Conservation (phyloP, 2,797 vertebrate genomes). For the Odontamblyopus rebecca region DNA sequence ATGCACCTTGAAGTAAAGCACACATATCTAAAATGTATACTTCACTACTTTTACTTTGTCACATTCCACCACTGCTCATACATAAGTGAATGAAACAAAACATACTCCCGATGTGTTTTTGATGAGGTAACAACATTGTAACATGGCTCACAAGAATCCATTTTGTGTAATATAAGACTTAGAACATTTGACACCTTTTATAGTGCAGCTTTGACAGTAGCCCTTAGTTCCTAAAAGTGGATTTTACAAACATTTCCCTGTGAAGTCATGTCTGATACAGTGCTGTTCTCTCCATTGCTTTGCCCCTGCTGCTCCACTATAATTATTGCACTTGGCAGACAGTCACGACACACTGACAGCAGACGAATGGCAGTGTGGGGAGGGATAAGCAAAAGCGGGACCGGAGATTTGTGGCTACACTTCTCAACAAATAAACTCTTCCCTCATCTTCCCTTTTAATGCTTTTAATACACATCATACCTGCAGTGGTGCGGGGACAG, state of each 20-base stretch:
- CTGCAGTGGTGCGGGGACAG: background rate
- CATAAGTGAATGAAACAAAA: too few species aligned
- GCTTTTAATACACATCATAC: background rate
- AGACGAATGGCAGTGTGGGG: slow-evolving; percentile 49
- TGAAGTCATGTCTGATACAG: slow-evolving; percentile 63
- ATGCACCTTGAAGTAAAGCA: too few species aligned
- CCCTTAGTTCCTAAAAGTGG: slow-evolving; percentile 29
- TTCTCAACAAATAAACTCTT: background rate
- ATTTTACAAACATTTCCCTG: slow-evolving; percentile 39
- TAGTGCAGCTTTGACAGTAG: background rate
- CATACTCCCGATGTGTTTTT: too few species aligned
- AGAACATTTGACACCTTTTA: background rate
- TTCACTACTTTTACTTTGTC: too few species aligned
- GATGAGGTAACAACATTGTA: too few species aligned
- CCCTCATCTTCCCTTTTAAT: background rate
- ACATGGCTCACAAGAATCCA: background rate
- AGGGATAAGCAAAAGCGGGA: slow-evolving; percentile 42
- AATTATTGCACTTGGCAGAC: slow-evolving; percentile 71
- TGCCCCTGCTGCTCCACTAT: slow-evolving; percentile 57
- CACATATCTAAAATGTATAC: too few species aligned
- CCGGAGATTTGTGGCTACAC: slow-evolving; percentile 19
- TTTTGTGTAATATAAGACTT: background rate
- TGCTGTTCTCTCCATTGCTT: slow-evolving; percentile 55
- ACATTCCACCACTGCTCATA: too few species aligned
- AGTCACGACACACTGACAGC: slow-evolving; percentile 68